Percentiles rank a stretch among this genome's conserved stretches.
Conservation (phyloP, 92 coral and sea anemone genomes). For the Galaxea fascicularis region DNA sequence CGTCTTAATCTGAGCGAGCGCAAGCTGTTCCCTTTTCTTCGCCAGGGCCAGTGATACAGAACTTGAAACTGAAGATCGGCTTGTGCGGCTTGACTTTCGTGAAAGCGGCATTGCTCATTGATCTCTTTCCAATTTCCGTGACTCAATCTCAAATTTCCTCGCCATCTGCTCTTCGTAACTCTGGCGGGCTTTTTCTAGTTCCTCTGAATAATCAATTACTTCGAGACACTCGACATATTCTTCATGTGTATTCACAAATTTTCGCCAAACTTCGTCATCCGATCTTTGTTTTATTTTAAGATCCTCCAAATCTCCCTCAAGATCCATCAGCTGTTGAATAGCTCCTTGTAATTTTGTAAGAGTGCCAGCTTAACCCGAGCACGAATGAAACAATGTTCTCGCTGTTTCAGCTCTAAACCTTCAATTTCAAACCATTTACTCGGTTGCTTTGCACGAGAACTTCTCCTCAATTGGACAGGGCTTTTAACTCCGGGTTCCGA, state of each 20-base stretch:
- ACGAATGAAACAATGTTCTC: neutral
- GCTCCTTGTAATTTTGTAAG: constrained; percentile 11
- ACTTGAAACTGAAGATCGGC: neutral
- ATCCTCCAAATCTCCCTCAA: constrained; percentile 26
- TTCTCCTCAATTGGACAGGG: constrained; percentile 6
- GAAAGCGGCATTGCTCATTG: neutral
- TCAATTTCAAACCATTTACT: neutral
- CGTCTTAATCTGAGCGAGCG: neutral
- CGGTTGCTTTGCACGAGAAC: neutral
- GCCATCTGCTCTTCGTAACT: constrained; percentile 45
- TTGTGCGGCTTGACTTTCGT: neutral
- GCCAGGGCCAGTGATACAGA: neutral
- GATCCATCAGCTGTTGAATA: constrained; percentile 24
- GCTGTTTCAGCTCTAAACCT: constrained; percentile 1
- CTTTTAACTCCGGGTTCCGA: no score
- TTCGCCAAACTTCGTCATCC: constrained; percentile 36
- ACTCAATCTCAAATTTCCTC: constrained; percentile 22
- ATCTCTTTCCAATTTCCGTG: constrained; percentile 14
- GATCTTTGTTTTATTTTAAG: neutral
- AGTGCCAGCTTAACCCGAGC: constrained; percentile 24
- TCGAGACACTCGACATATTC: constrained; percentile 28
- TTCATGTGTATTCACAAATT: constrained; percentile 44
- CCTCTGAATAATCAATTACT: neutral
- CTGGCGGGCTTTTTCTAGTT: constrained; percentile 2
- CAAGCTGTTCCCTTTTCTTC: neutral